phyloP scores from a whole-genome alignment of 2,113 vertebrate species.

The Lycaon pictus region DNA sequence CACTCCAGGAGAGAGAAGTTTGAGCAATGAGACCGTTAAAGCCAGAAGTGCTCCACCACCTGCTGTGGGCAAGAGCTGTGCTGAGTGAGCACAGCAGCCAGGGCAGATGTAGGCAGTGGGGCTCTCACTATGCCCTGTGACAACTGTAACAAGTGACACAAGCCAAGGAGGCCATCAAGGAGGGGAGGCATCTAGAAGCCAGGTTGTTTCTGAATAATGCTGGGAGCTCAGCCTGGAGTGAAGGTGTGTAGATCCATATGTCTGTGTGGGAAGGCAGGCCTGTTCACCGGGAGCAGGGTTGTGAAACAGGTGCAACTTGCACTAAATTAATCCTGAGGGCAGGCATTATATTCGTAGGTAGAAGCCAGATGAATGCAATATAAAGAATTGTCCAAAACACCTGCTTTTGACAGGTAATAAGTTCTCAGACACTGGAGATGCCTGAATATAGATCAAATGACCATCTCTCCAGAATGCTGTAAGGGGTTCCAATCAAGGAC shows the following conservation, averaged over 20 bases:
- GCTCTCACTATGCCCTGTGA: background rate
- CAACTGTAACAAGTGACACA: background rate
- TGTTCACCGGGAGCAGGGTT: background rate
- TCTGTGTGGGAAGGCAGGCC: rapidly evolving
- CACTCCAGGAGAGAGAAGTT: background rate
- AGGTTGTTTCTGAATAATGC: background rate
- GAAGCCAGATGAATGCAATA: background rate
- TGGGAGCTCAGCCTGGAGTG: background rate
- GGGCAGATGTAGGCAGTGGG: background rate
- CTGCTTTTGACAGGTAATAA: background rate
- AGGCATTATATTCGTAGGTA: background rate
- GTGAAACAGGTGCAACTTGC: background rate
- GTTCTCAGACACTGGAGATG: background rate
- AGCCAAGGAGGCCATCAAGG: background rate
- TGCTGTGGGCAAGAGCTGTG: background rate
- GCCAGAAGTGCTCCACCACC: background rate
- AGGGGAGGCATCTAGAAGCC: background rate
- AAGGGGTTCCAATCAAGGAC: too few relatives aligned
- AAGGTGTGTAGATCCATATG: background rate
- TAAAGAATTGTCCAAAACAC: background rate
- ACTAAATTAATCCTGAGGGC: background rate
- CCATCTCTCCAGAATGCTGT: background rate
- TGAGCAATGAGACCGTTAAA: background rate
- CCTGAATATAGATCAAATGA: background rate
- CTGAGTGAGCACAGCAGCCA: background rate